Base-by-base conservation (phyloP, 2,113 vertebrate species). In the Chamaetylas fuelleborni region DNA sequence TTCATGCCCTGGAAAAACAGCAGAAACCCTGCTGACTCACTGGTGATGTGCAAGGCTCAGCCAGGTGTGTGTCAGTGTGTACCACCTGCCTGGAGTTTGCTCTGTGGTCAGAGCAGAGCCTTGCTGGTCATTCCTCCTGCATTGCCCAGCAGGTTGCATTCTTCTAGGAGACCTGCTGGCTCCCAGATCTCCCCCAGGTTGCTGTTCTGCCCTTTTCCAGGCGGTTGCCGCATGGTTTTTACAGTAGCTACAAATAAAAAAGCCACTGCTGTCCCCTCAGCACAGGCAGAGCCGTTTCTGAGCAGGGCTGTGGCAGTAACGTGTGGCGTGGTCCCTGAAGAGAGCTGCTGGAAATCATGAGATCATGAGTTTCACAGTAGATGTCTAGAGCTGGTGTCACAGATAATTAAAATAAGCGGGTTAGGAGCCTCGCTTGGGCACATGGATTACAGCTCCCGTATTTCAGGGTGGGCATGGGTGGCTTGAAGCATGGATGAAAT, bases 211-310 rank as follows among this genome's bases (percentile, higher is more conserved):
- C 70, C 51, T 3, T 73, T 56, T 73, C 50, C 74, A 77, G 79
- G 60, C 0, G 0, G 29, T 42, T 91, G 70, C 81, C 0, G 0
- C 40, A 11, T 50, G 87, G 34, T 51, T 95, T 95, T 95, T 95
- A 77, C 66, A n/a, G 90, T 4, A n/a, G 81, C 87, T 82, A 82
- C 87, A 93, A 92, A 90, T 65, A 54, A 65, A 82, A 92, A 92
- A 85, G 81, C 40, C 48, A 3, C 5, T 0, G 2, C 40, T 91
- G 40, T 79, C 57, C 88, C 86, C 85, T 33, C 66, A 40, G 79
- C 45, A 7, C 53, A 10, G 7, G 53, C 71, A 42, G 86, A 51
- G 76, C 64, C 0, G 9, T 83, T 93, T 58, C 45, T 7, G 90
- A 90, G 93, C 79, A 13, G 82, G 50, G 81, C 92, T 67, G 78